Base-by-base conservation (phyloP, 2,888 invertebrate genomes). In the Heteropelma amictum region DNA sequence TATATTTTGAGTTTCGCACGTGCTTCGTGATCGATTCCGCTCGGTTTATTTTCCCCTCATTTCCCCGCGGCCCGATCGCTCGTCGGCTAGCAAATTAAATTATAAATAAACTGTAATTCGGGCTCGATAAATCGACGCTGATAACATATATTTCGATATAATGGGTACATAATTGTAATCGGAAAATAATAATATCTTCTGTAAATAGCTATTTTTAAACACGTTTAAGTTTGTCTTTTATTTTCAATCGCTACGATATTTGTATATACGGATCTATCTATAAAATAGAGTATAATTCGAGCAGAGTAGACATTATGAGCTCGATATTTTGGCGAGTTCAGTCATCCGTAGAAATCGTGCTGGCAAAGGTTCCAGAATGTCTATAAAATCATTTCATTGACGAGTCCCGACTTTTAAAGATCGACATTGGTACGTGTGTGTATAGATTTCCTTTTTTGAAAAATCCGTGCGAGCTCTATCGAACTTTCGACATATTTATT, bases 1-100 rank as follows among this genome's bases (percentile, higher is more conserved):
- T 49, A 30, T 51, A 54, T 77, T 77, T 80, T 77, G 77, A 74
- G 71, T 63, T 51, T 73, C 73, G 77, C 78, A 75, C 77, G 80
- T 80, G 77, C 76, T 73, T 70, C 63, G 56, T 65, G 71, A 75
- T 77, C 60, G 73, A 78, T 77, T 73, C n/a, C 63, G 69, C 72
- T 73, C 61, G 65, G 73, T 80, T 76, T 65, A 75, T 56, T 64
- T 69, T 51, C 19, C 26, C 26, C 53, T 54, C 70, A 30, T 49
- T 64, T 58, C 42, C 10, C 49, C 19, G 12, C 58, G 10, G 17
- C 42, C 33, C 63, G 38, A 35, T 12, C 26, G 23, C 61, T 28
- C 30, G 26, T 30, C 8, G 7, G 38, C 42, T 33, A 42, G 51
- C 45, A 58, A 72, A 67, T 75, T 49, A 38, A 63, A 68, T 67